phyloP scores from a whole-genome alignment of 2,797 vertebrate genomes.

The Hypotaenidia okinawae region DNA sequence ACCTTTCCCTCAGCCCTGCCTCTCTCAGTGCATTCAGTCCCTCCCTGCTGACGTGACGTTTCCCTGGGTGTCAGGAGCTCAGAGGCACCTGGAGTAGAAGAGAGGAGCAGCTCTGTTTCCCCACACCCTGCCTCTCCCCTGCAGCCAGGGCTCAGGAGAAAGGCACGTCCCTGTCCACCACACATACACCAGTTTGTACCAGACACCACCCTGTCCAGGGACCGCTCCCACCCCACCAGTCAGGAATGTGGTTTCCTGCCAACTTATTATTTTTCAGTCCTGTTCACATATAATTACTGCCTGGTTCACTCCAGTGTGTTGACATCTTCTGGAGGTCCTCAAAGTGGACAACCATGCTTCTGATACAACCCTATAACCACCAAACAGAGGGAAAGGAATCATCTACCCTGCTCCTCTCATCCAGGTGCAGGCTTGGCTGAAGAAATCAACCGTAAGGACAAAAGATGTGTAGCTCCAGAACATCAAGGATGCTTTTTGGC shows the following conservation, averaged over 20 bases:
- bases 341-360: neutral
- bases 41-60: neutral
- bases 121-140: conserved; percentile 3
- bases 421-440: neutral
- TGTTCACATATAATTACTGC: neutral
- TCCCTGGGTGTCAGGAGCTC: neutral
- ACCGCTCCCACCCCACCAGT: neutral
- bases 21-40: neutral
- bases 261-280: neutral
- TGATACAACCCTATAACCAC: neutral
- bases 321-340: neutral
- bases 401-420: accelerated
- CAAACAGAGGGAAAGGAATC: neutral
- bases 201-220: neutral
- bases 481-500: neutral
- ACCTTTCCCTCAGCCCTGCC: neutral
- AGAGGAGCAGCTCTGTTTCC: neutral
- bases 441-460: neutral
- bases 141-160: neutral
- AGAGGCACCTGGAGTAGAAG: neutral
- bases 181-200: neutral
- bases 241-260: conserved; percentile 19
- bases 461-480: neutral
- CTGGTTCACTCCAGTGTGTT: neutral
- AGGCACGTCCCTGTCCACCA: neutral